Evolutionary conservation across 2,888 invertebrate species (phyloP).

Genomic region (Acanthococcus lagerstroemiae): DNA sequence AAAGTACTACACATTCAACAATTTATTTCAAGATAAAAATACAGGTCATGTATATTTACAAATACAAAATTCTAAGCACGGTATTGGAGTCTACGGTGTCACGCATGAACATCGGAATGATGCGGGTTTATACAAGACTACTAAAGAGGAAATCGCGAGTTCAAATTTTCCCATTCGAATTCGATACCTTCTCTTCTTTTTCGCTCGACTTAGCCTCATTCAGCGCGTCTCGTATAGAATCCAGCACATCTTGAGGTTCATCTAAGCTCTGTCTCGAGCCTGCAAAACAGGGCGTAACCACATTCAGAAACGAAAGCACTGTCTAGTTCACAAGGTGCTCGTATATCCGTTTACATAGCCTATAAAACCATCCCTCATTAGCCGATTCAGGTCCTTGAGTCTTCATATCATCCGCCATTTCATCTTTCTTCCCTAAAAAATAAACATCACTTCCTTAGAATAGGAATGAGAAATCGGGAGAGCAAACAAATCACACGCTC

Average conservation of each 20-base stretch:
- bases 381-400: neutral
- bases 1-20: no score
- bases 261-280: conserved; percentile 3
- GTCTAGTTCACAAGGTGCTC: no score
- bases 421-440: neutral
- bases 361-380: no score
- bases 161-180: conserved; percentile 9
- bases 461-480: neutral
- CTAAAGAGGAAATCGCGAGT: neutral
- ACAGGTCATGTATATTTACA: neutral
- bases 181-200: neutral
- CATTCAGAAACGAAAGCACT: no score
- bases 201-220: conserved; percentile 8
- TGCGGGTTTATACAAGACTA: neutral
- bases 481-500: no score
- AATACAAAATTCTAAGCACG: neutral
- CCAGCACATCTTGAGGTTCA: conserved; percentile 22
- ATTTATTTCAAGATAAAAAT: no score
- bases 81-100: neutral
- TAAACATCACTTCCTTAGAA: neutral
- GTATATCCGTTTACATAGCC: no score
- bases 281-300: no score
- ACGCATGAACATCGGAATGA: conserved; percentile 9
- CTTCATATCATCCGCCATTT: neutral
- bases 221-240: conserved; percentile 17